phyloP scores from a whole-genome alignment of 2,888 invertebrate species.

The Eupithecia dodoneata region DNA sequence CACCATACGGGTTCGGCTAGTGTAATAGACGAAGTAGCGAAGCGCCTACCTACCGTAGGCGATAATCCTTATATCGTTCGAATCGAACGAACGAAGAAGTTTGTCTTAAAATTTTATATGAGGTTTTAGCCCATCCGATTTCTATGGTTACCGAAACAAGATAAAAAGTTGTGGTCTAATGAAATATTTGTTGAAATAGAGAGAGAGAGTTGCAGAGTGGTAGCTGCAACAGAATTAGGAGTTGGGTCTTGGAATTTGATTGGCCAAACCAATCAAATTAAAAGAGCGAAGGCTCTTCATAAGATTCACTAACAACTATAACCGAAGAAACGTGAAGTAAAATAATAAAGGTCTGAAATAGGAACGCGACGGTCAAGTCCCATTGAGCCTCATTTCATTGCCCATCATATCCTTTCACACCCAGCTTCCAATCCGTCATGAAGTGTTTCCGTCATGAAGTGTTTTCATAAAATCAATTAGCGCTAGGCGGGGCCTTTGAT shows the following conservation, averaged over 20 bases:
- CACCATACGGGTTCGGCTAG: no score
- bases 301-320: background rate
- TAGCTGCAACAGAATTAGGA: no score
- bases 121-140: background rate
- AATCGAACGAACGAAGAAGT: no score
- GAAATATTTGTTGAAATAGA: no score
- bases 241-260: no score
- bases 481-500: conserved; percentile 50
- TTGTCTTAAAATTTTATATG: background rate
- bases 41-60: no score
- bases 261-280: no score
- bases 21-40: no score
- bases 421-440: conserved; percentile 13
- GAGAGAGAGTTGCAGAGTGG: no score
- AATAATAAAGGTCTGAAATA: background rate
- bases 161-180: background rate
- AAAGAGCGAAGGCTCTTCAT: no score
- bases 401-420: conserved; percentile 24
- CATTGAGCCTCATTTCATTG: conserved; percentile 20
- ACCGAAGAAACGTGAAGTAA: background rate
- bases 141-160: background rate
- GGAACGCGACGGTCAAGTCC: conserved; percentile 24
- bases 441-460: conserved; percentile 27
- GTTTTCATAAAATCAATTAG: conserved; percentile 52
- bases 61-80: no score